phyloP scores from a whole-genome alignment of 2,113 vertebrate genomes.

The Bucco capensis region DNA sequence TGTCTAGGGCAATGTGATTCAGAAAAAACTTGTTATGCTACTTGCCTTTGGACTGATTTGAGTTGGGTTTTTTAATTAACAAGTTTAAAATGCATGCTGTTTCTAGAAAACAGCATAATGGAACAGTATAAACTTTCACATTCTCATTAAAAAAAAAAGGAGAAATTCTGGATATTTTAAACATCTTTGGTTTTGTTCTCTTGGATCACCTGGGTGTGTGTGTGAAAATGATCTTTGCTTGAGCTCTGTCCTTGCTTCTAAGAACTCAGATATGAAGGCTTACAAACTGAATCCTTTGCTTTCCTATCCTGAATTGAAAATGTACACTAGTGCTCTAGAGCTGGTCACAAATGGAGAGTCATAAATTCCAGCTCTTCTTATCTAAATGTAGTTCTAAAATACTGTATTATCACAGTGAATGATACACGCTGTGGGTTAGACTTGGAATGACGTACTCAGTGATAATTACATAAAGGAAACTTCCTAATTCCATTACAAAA shows the following conservation, averaged over 20 bases:
- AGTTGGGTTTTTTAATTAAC: not conserved
- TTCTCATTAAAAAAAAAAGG: not conserved
- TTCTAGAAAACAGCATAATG: not conserved
- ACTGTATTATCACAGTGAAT: not conserved
- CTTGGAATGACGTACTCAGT: not conserved
- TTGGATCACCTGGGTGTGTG: not conserved
- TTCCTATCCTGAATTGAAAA: not conserved
- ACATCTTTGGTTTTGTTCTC: not conserved
- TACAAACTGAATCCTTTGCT: not conserved
- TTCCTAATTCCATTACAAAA: conserved; percentile 37
- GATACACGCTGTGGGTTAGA: not conserved
- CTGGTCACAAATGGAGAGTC: not conserved
- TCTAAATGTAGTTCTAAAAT: not conserved
- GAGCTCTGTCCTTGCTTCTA: not conserved
- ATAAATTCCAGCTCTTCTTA: not conserved
- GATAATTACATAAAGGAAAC: not conserved
- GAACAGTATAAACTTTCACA: not conserved
- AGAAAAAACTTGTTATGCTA: not conserved
- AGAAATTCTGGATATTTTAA: not conserved
- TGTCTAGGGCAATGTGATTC: not conserved
- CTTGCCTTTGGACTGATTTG: not conserved
- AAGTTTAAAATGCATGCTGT: not conserved
- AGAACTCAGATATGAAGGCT: not conserved
- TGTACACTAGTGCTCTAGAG: not conserved
- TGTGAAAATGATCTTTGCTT: not conserved